A percentile compares a stretch with the other conserved stretches of the same genome.
Evolutionary conservation across 2,888 invertebrate species (phyloP).

Genomic region (Psylliodes chrysocephalus): DNA sequence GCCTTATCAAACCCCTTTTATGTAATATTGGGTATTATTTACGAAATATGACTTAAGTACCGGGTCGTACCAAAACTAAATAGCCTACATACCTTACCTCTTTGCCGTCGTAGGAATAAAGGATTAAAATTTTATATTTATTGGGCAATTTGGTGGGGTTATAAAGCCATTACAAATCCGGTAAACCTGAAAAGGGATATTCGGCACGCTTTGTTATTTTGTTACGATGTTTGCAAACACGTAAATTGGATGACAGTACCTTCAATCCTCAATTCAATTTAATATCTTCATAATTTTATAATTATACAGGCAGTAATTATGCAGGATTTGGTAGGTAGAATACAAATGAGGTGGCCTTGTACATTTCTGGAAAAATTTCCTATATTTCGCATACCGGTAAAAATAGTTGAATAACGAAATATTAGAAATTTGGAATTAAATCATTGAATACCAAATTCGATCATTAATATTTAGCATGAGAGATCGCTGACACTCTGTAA

Average conservation of each 20-base stretch:
- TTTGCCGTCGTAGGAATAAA: background rate
- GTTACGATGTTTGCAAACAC: conserved; percentile 7
- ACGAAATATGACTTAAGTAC: background rate
- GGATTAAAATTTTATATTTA: conserved; percentile 15
- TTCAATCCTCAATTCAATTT: too few species aligned
- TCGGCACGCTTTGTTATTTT: conserved; percentile 15
- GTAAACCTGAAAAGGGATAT: background rate
- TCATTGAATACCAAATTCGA: too few species aligned
- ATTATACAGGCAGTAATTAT: too few species aligned
- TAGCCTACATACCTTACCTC: background rate
- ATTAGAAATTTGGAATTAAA: too few species aligned
- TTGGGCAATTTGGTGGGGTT: conserved; percentile 8
- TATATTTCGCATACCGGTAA: too few species aligned
- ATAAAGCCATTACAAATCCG: conserved; percentile 12
- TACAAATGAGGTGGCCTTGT: too few species aligned
- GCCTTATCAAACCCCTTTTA: background rate
- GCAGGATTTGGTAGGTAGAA: too few species aligned
- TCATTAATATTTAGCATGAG: too few species aligned
- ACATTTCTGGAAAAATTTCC: too few species aligned
- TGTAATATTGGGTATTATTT: conserved; percentile 4
- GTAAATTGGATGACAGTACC: background rate
- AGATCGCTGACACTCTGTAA: too few species aligned
- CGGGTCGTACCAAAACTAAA: background rate
- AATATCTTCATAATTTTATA: too few species aligned
- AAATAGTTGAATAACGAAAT: too few species aligned